A percentile compares a stretch with the other conserved stretches of the same genome.
phyloP scores from a whole-genome alignment of 2,797 vertebrate genomes.

The Stomatorhinus walkeri region DNA sequence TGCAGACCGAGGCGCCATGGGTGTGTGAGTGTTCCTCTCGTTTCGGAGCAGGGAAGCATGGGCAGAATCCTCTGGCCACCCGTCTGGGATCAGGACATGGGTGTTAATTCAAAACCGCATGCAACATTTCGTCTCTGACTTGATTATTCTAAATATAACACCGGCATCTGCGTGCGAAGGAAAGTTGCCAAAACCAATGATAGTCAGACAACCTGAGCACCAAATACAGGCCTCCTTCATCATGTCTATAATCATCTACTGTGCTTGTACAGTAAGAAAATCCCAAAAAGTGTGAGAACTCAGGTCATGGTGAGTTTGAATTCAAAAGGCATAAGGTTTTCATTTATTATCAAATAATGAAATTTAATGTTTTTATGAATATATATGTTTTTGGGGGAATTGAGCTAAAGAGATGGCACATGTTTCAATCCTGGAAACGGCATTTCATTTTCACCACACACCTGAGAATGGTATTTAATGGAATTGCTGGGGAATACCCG shows the following conservation, averaged over 20 bases:
- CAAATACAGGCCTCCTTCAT: not conserved
- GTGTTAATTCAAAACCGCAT: constrained; percentile 14
- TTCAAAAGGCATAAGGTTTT: not conserved
- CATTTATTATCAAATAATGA: not conserved
- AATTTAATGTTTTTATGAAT: not conserved
- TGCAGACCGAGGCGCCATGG: not conserved
- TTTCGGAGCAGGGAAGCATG: not conserved
- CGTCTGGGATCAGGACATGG: not conserved
- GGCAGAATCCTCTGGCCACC: not conserved
- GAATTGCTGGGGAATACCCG: not conserved
- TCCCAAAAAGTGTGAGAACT: not conserved
- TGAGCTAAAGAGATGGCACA: not conserved
- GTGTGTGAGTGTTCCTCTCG: not conserved
- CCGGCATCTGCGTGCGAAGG: not conserved
- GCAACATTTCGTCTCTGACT: not conserved
- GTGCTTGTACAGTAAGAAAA: not conserved
- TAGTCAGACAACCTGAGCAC: constrained; percentile 2
- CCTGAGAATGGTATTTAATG: not conserved
- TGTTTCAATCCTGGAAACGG: constrained; percentile 8
- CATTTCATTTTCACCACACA: not conserved
- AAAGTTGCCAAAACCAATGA: not conserved
- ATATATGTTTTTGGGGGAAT: not conserved
- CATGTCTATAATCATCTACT: not conserved
- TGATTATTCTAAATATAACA: constrained; percentile 11
- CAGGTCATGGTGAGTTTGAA: not conserved